Percentiles rank a stretch among this genome's conserved stretches.
phyloP scores from a whole-genome alignment of 2,113 vertebrate genomes.

The Daubentonia madagascariensis region DNA sequence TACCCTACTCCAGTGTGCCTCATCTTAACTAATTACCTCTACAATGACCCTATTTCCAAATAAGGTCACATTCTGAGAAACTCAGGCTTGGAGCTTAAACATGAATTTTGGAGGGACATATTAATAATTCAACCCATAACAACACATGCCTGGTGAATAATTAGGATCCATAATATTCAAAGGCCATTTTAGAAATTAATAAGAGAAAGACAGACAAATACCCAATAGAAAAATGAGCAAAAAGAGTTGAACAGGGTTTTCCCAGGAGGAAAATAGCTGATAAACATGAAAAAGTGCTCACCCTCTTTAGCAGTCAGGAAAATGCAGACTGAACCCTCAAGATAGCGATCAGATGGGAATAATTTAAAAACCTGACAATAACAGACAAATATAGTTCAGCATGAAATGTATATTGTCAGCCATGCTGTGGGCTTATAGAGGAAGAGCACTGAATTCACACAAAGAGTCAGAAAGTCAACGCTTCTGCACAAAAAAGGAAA shows the following conservation, averaged over 20 bases:
- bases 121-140: neutral
- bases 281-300: neutral
- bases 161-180: neutral
- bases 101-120: neutral
- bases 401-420: neutral
- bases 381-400: neutral
- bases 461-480: neutral
- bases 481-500: neutral
- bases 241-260: neutral
- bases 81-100: neutral
- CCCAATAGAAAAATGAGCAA: neutral
- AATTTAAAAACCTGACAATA: neutral
- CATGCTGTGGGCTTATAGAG: rapidly evolving
- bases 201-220: neutral
- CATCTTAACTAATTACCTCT: neutral
- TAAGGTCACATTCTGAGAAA: neutral
- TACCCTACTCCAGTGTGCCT: neutral
- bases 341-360: neutral
- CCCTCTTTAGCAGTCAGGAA: neutral
- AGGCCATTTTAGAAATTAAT: neutral
- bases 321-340: neutral
- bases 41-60: neutral
- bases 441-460: neutral
- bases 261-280: neutral
- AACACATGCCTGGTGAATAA: neutral